Conservation (phyloP, 2,113 vertebrate species). For the Podarcis cretensis region DNA sequence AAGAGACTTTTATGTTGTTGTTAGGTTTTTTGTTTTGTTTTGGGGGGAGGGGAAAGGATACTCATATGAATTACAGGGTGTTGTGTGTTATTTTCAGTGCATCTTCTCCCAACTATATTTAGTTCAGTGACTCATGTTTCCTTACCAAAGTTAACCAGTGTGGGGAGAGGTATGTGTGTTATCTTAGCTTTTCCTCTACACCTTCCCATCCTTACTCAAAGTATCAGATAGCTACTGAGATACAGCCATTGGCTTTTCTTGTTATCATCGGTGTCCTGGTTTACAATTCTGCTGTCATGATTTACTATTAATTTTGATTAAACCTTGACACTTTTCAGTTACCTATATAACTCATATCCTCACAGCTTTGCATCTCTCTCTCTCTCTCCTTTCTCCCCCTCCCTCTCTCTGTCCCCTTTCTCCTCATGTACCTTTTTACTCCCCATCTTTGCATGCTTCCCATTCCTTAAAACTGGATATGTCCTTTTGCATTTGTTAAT, state of each 20-base stretch:
- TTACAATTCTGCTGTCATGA: background rate
- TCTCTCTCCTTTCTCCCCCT: background rate
- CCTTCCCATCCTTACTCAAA: constrained; percentile 9
- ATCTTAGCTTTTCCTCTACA: constrained; percentile 11
- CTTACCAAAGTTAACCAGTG: constrained; percentile 46
- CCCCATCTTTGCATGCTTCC: background rate
- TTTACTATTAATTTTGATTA: background rate
- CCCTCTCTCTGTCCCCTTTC: background rate
- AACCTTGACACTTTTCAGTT: background rate
- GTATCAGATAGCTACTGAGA: constrained; percentile 37
- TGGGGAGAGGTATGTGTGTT: constrained; percentile 32
- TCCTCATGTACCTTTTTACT: background rate
- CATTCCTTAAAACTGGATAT: background rate
- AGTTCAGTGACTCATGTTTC: constrained; percentile 63
- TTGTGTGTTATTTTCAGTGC: constrained; percentile 56
- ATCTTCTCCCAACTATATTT: constrained; percentile 57
- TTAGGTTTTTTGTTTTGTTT: constrained; percentile 32
- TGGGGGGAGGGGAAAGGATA: constrained; percentile 18
- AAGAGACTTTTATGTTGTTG: constrained; percentile 55
- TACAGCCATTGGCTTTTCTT: background rate
- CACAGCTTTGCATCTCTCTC: background rate
- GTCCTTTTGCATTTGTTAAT: background rate
- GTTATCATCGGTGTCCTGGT: background rate
- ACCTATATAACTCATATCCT: background rate
- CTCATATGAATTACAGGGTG: constrained; percentile 53